Percentiles rank a stretch among this genome's conserved stretches.
Conservation (phyloP, 2,888 invertebrate species). For the Cantharis lateralis region DNA sequence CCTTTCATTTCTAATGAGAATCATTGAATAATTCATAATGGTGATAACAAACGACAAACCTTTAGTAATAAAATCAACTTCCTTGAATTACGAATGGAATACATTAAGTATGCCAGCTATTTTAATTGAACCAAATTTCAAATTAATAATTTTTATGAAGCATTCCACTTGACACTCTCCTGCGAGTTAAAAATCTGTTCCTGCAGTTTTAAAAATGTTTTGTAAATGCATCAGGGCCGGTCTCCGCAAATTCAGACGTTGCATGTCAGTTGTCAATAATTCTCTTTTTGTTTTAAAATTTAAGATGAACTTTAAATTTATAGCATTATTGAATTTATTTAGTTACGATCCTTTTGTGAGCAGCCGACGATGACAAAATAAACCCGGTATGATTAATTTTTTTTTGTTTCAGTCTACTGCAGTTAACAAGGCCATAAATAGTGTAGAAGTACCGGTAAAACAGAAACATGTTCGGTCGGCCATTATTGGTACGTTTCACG, state of each 20-base stretch:
- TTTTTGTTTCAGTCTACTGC: constrained; percentile 71
- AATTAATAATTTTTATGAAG: neutral
- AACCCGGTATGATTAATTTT: neutral
- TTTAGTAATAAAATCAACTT: neutral
- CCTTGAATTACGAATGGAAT: neutral
- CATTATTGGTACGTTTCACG: constrained; percentile 93
- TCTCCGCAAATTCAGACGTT: neutral
- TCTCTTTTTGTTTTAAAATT: neutral
- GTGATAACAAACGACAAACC: neutral
- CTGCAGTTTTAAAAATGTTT: neutral
- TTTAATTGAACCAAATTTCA: neutral
- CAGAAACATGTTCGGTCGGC: constrained; percentile 97
- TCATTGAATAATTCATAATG: neutral
- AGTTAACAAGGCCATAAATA: constrained; percentile 92
- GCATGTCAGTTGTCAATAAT: neutral
- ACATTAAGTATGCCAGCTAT: neutral
- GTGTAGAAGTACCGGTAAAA: constrained; percentile 91
- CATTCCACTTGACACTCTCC: neutral
- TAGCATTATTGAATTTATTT: neutral
- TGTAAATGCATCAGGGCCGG: neutral
- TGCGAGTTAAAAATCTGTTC: neutral
- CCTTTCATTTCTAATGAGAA: neutral
- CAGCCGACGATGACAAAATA: neutral
- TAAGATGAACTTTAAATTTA: neutral
- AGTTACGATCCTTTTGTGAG: neutral